Evolutionary conservation across 2,797 vertebrate species (phyloP).

Genomic region (Syncerus caffer): DNA sequence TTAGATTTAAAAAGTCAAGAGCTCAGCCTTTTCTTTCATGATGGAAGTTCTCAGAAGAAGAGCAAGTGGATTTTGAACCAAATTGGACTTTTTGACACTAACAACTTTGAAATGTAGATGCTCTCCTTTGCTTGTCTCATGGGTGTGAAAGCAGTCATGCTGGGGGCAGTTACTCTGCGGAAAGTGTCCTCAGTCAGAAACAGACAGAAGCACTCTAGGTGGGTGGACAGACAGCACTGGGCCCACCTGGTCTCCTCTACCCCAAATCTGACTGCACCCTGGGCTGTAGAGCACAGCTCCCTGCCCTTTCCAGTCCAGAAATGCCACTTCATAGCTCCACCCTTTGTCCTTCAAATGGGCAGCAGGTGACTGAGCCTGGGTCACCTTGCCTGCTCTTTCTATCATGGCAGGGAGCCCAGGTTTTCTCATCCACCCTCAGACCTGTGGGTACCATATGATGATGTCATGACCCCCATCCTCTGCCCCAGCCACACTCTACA

Average conservation of each 20-base stretch:
- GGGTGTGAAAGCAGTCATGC: neutral
- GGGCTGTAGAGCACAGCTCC: neutral
- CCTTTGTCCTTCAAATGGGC: neutral
- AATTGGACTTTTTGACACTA: neutral
- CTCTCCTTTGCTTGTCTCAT: neutral
- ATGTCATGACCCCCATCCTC: neutral
- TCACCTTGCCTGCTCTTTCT: too few relatives aligned
- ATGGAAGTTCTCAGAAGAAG: neutral
- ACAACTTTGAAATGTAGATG: neutral
- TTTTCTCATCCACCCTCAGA: neutral
- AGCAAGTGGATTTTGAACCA: neutral
- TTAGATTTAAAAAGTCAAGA: neutral
- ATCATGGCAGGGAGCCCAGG: neutral
- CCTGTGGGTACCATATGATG: neutral
- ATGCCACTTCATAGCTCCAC: neutral
- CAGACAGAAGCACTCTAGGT: neutral
- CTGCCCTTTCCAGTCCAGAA: neutral
- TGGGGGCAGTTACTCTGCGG: neutral
- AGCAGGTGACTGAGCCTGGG: neutral
- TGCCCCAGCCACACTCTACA: neutral
- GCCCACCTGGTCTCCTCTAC: rapidly evolving
- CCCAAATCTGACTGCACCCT: rapidly evolving
- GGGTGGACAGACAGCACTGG: neutral
- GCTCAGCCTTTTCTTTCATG: neutral
- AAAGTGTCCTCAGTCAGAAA: neutral